A percentile compares a stretch with the other conserved stretches of the same genome.
phyloP scores from a whole-genome alignment of 1,140 invertebrate genomes.

The Cyrtorhinus lividipennis region DNA sequence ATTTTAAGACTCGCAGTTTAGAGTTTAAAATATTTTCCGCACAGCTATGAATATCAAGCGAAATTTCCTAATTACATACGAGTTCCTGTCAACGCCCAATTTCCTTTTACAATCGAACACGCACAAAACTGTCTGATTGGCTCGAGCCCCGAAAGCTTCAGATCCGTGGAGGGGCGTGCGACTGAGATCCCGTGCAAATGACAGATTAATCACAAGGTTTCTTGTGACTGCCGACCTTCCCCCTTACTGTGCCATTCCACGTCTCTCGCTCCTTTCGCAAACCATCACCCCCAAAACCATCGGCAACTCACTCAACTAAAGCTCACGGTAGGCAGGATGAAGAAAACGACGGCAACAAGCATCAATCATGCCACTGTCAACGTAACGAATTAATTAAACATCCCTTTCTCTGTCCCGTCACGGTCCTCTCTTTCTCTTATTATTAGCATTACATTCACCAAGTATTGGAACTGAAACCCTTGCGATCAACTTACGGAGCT shows the following conservation, averaged over 20 bases:
- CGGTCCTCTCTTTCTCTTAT: background rate
- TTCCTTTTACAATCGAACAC: too few relatives aligned
- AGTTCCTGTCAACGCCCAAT: too few relatives aligned
- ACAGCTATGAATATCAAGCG: too few relatives aligned
- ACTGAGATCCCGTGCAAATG: constrained; percentile 5
- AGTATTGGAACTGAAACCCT: constrained; percentile 8
- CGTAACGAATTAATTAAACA: constrained; percentile 10
- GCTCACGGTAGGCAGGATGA: background rate
- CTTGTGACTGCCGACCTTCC: background rate
- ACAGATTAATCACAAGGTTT: constrained; percentile 10
- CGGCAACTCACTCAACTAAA: constrained; percentile 5
- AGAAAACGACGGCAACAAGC: constrained; percentile 7
- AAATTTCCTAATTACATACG: too few relatives aligned
- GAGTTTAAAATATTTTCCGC: too few relatives aligned
- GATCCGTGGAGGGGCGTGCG: background rate
- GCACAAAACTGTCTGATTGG: background rate
- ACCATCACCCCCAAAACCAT: background rate
- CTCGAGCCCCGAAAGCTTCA: background rate
- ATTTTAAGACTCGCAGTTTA: too few relatives aligned
- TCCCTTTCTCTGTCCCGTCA: background rate
- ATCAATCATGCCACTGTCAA: constrained; percentile 6
- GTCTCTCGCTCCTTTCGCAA: too few relatives aligned
- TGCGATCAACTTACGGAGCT: background rate
- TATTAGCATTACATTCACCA: constrained; percentile 5
- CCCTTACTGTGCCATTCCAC: background rate